Base-by-base conservation (phyloP, 2,888 invertebrate species). In the Eupithecia tripunctaria region DNA sequence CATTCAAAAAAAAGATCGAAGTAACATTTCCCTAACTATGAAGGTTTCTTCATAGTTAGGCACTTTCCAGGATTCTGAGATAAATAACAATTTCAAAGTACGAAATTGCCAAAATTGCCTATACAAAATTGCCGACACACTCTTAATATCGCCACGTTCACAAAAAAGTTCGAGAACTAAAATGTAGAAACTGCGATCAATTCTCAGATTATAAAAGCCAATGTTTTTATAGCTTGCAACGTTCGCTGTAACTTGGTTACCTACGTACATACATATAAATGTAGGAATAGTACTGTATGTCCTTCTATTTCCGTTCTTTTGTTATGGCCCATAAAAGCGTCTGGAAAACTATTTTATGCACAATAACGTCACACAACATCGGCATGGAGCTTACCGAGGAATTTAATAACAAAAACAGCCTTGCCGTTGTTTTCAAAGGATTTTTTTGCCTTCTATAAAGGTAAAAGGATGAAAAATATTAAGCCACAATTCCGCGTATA, bases 271-370 rank as follows among this genome's bases (percentile, higher is more conserved):
- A 51, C 12, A 51, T 56, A 56, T 25, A 5, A 25, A 56, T 56
- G 56, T 56, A 25, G 56, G 2, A 56, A 12, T 29, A 18, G 21
- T 25, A 62, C 27, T 62, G 18, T 62, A 62, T 32, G 63, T 63
- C n/a, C n/a, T 32, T 63, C 63, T 14, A 63, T 72, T 75, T 72
- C 72, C 74, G 68, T 71, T 73, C 72, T 70, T 75, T 68, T 64
- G 73, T 73, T 74, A 75, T 74, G 75, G 73, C 70, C 75, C 70
- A 78, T 79, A 79, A 78, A 79, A 78, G 75, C 64, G 77, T 78
- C 78, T 72, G 47, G 76, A 70, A 29, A 74, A 68, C 65, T 71
- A 66, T 68, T 68, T 72, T 71, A 76, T 76, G 70, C 65, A 74
- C 64, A 73, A 76, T 76, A 67, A 76, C 64, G 64, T 64, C 64